Percentiles rank a stretch among this genome's conserved stretches.
phyloP scores from a whole-genome alignment of 2,113 vertebrate genomes.

The Heterotis niloticus region DNA sequence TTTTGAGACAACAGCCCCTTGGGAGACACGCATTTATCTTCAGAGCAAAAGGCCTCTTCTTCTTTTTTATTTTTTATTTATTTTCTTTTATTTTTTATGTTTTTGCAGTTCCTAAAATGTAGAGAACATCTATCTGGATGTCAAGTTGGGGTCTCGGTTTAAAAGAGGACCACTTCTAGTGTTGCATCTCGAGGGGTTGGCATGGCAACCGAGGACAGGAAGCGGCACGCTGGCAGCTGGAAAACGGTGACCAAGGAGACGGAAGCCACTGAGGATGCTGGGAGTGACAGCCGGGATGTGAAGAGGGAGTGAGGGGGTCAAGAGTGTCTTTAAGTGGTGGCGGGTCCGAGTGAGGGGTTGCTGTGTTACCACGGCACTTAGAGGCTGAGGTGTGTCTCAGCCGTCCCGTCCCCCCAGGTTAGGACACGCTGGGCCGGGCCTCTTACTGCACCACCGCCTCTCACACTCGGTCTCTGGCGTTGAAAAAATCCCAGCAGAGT shows the following conservation, averaged over 20 bases:
- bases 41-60: background rate
- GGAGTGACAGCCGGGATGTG: constrained; percentile 22
- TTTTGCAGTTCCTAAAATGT: background rate
- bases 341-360: background rate
- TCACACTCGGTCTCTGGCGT: too few relatives aligned
- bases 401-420: too few relatives aligned
- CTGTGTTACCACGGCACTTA: too few relatives aligned
- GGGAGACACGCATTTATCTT: background rate
- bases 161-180: constrained; percentile 28
- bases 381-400: too few relatives aligned
- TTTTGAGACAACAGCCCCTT: too few relatives aligned
- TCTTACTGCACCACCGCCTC: too few relatives aligned
- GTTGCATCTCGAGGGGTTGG: constrained; percentile 67
- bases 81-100: too few relatives aligned
- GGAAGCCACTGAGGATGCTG: constrained; percentile 20
- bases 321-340: background rate
- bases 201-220: constrained; percentile 72
- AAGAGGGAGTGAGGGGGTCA: background rate
- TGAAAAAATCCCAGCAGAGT: too few relatives aligned
- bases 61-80: too few relatives aligned
- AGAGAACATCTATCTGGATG: constrained; percentile 23
- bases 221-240: constrained; percentile 59
- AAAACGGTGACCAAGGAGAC: constrained; percentile 41
- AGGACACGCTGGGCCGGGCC: too few relatives aligned
- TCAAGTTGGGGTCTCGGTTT: constrained; percentile 25